phyloP scores from a whole-genome alignment of 1,140 invertebrate species.

The Cyclargus thomasi region DNA sequence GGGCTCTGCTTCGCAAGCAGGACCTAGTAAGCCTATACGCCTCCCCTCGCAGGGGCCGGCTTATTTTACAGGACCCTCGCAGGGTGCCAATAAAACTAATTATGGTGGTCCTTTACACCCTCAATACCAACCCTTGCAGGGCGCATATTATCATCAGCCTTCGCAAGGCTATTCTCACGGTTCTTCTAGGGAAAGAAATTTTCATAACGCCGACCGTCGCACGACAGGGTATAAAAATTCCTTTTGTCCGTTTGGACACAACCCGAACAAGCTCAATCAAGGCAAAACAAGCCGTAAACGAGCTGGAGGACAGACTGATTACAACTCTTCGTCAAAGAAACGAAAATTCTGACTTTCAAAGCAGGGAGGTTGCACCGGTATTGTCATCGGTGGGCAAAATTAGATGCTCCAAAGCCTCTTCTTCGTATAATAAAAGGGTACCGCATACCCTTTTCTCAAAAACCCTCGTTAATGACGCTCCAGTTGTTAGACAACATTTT shows the following conservation, averaged over 20 bases:
- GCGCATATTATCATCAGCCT: slow-evolving; percentile 15
- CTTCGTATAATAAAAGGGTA: slow-evolving; percentile 35
- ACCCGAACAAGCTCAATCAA: background rate
- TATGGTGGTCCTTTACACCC: background rate
- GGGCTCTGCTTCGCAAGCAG: background rate
- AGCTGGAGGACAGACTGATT: background rate
- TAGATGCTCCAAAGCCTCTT: slow-evolving; percentile 27
- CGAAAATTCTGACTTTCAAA: slow-evolving; percentile 27
- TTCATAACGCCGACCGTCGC: background rate
- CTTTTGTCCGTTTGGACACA: background rate
- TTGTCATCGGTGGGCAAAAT: slow-evolving; percentile 17
- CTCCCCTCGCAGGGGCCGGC: slow-evolving; percentile 24
- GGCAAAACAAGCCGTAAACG: slow-evolving; percentile 10
- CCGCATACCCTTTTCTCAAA: slow-evolving; percentile 30
- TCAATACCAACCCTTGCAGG: slow-evolving; percentile 20
- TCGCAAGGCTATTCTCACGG: slow-evolving; percentile 11
- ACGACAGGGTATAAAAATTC: background rate
- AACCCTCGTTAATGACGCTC: slow-evolving; percentile 26
- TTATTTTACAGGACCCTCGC: slow-evolving; percentile 16
- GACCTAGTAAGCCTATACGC: background rate
- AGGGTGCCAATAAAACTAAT: slow-evolving; percentile 8
- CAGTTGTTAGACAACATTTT: slow-evolving; percentile 9
- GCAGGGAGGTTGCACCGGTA: slow-evolving; percentile 25
- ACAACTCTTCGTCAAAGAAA: slow-evolving; percentile 16
- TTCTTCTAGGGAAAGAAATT: background rate